Evolutionary conservation across 2,888 invertebrate genomes (phyloP), one percentile per base, ranked within the genome.

Genomic region (Clepsis dumicolana): DNA sequence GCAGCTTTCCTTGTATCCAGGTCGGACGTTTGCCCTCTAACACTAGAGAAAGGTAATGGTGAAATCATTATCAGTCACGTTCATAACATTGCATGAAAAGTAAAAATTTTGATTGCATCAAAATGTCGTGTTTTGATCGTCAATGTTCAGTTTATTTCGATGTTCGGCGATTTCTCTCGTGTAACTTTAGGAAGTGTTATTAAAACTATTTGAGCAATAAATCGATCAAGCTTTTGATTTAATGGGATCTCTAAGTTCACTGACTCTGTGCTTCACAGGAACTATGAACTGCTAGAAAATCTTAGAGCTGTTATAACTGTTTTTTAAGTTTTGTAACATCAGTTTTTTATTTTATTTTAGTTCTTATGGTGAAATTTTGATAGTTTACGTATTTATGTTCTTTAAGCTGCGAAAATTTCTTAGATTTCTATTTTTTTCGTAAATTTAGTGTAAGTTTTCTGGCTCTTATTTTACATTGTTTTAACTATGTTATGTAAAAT

Each of bases 21-120:
- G 88, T 88, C 87, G 85, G 74, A 78, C 76, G 77, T 73, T 83
- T 85, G 87, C 88, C 86, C 86, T 86, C 86, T 85, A 84, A 83
- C 85, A 77, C 74, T 71, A 81, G 89, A 88, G 90, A 89, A 89
- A 89, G 89, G 89, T 83, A 81, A 71, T 61, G 79, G 88, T 82
- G 88, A 88, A 89, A 89, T 81, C 80, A 77, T 77, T 72, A 74
- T 73, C 66, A 63, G 76, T 75, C 78, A 80, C 78, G 78, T 72
- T 70, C 70, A 68, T 71, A 72, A 74, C 72, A 74, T 74, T 74
- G 70, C 67, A 70, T 80, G 76, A 80, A 82, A 82, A 79, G 76
- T 81, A 78, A 80, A 79, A 69, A 54, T 64, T 24, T 10, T 38
- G 50, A 64, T 64, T 61, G 21, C 35, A 32, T 35, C 56, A 24